Conservation (phyloP, 1,140 invertebrate genomes). For the Eurosta solidaginis region DNA sequence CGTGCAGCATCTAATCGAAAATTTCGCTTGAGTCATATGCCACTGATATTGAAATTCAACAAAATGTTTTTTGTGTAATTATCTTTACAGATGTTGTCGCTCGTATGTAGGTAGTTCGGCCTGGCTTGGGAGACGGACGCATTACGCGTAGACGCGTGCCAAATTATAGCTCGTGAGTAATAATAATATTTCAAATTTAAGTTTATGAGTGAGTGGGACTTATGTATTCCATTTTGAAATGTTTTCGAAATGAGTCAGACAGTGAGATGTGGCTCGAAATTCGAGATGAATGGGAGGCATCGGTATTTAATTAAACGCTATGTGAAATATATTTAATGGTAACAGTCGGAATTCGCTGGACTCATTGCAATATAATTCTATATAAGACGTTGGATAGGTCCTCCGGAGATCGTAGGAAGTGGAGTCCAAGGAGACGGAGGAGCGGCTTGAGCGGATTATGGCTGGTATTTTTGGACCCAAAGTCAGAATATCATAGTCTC, state of each 20-base stretch:
- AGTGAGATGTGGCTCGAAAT: background rate
- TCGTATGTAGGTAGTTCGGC: background rate
- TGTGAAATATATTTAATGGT: too few relatives aligned
- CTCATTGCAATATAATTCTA: too few relatives aligned
- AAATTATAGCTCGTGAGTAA: background rate
- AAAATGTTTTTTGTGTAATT: background rate
- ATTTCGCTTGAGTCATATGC: conserved; percentile 14
- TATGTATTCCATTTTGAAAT: background rate
- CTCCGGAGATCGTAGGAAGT: too few relatives aligned
- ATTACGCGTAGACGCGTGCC: background rate
- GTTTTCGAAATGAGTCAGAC: background rate
- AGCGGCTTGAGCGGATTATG: too few relatives aligned
- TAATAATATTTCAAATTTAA: background rate
- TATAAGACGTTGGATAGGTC: too few relatives aligned
- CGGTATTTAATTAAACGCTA: too few relatives aligned
- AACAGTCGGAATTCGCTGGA: too few relatives aligned
- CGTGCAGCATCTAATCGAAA: background rate
- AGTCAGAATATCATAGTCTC: too few relatives aligned
- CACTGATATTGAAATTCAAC: conserved; percentile 5
- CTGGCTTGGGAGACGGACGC: background rate
- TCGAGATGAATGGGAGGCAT: too few relatives aligned
- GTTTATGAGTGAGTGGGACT: background rate
- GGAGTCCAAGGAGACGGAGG: too few relatives aligned
- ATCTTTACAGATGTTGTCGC: background rate
- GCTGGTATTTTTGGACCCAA: too few relatives aligned